phyloP scores from a whole-genome alignment of 2,888 invertebrate species.

The Drosophila birchii region DNA sequence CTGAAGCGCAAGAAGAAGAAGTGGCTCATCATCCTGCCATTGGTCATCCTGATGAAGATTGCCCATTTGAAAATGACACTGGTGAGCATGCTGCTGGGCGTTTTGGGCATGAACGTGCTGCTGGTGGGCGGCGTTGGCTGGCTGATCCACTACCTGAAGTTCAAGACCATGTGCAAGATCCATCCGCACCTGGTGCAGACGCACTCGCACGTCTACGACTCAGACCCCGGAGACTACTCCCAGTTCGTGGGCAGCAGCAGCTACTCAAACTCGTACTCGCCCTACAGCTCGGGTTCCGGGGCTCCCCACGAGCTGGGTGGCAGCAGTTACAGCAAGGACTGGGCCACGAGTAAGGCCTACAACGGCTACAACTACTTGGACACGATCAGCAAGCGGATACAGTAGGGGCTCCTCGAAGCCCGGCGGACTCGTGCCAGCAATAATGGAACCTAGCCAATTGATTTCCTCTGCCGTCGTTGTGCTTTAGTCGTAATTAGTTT shows the following conservation, averaged over 20 bases:
- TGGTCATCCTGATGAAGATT: slow-evolving; percentile 83
- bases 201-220: slow-evolving; percentile 83
- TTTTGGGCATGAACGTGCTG: slow-evolving; percentile 81
- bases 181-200: slow-evolving; percentile 83
- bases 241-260: slow-evolving; percentile 82
- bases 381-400: slow-evolving; percentile 79
- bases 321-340: slow-evolving; percentile 79
- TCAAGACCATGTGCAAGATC: slow-evolving; percentile 83
- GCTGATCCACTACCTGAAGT: slow-evolving; percentile 83
- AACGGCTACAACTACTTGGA: slow-evolving; percentile 81
- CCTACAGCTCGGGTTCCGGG: slow-evolving; percentile 56
- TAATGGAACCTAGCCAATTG: slow-evolving; percentile 54
- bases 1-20: slow-evolving; percentile 74
- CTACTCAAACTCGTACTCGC: slow-evolving; percentile 69
- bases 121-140: slow-evolving; percentile 82
- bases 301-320: slow-evolving; percentile 73
- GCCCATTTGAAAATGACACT: slow-evolving; percentile 83
- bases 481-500: slow-evolving; percentile 44
- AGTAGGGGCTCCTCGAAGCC: slow-evolving; percentile 30
- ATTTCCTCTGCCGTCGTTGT: slow-evolving; percentile 30
- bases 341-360: slow-evolving; percentile 82
- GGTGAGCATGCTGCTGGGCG: slow-evolving; percentile 79
- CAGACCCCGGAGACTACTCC: slow-evolving; percentile 83
- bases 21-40: slow-evolving; percentile 82
- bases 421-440: slow-evolving; percentile 56